Evolutionary conservation across 2,888 invertebrate genomes (phyloP).

Genomic region (Neoitamus cyanurus): DNA sequence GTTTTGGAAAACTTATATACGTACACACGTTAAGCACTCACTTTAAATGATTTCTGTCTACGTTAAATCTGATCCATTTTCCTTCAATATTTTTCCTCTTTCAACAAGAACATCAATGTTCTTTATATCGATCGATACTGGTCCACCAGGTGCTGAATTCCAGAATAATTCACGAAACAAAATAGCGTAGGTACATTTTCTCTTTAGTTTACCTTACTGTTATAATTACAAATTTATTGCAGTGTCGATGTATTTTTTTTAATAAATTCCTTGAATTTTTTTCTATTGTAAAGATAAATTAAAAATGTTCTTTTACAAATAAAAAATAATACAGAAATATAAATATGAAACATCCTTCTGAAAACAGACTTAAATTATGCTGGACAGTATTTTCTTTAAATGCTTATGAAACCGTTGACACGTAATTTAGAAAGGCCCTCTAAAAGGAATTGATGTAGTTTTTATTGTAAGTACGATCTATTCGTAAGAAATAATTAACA

Average conservation of each 20-base stretch:
- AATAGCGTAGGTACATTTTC: constrained; percentile 7
- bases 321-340: background rate
- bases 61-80: background rate
- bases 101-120: background rate
- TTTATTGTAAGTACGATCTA: background rate
- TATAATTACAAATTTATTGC: constrained; percentile 22
- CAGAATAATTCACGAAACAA: background rate
- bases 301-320: background rate
- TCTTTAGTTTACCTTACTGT: constrained; percentile 14
- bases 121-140: background rate
- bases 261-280: background rate
- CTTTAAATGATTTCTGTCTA: background rate
- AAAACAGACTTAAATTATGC: constrained; percentile 9
- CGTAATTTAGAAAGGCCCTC: background rate
- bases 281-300: background rate
- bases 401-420: constrained; percentile 27
- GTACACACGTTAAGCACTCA: background rate
- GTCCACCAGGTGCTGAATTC: background rate
- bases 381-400: constrained; percentile 12
- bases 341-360: background rate
- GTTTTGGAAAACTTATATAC: too few relatives aligned
- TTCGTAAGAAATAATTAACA: too few relatives aligned
- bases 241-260: constrained; percentile 40
- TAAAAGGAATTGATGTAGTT: background rate
- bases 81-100: background rate